These are phyloP conservation scores for Tuberolachnus salignus DNA, from an alignment of 2,888 invertebrate genomes.

Conservation along the genomic window DNA sequence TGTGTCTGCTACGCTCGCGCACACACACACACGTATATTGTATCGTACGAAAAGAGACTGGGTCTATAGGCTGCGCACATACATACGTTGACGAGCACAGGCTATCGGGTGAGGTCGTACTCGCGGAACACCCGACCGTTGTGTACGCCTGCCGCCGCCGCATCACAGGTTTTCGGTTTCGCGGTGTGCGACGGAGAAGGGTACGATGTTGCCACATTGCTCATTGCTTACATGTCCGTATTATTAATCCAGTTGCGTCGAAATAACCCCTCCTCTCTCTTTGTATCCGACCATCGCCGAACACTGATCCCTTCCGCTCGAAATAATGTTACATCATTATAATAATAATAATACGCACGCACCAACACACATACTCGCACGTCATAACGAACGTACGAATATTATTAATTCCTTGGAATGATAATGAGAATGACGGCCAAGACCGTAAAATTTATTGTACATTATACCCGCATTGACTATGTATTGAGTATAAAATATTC, in stretches of 20 bases:
- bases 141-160: neutral
- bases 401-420: constrained; percentile 22
- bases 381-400: neutral
- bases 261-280: constrained; percentile 1
- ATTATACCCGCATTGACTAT: too few species aligned
- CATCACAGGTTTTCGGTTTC: neutral
- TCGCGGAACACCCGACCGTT: constrained; percentile 3
- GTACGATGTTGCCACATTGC: constrained; percentile 43
- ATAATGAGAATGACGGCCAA: constrained; percentile 40
- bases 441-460: neutral
- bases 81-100: neutral
- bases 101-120: neutral
- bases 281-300: neutral
- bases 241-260: constrained; percentile 26
- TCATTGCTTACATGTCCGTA: constrained; percentile 41
- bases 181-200: neutral
- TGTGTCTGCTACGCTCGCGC: neutral
- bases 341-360: constrained; percentile 10
- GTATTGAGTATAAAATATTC: neutral
- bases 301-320: neutral
- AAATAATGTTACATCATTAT: constrained; percentile 42
- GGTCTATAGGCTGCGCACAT: constrained; percentile 33
- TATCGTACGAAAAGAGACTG: neutral
- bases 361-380: neutral
- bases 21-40: neutral